These are phyloP conservation scores for Sturnira hondurensis DNA, from an alignment of 2,113 vertebrate genomes.

Conservation along the genomic window DNA sequence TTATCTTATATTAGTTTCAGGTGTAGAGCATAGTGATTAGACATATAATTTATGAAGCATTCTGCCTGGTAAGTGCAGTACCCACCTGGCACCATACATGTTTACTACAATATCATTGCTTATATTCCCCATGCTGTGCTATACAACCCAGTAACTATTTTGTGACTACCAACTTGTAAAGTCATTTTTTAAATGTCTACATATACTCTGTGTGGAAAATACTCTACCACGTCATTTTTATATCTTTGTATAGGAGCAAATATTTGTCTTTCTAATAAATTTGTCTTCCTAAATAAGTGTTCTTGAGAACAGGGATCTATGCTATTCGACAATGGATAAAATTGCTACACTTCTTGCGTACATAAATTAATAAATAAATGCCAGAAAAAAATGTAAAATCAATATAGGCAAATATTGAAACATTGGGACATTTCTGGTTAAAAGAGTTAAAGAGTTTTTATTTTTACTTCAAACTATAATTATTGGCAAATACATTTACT, in stretches of 20 bases:
- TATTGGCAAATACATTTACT: not conserved
- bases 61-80: not conserved
- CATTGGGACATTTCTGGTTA: not conserved
- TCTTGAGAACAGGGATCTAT: not conserved
- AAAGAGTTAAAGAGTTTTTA: not conserved
- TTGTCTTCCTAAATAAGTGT: not conserved
- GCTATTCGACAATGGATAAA: not conserved
- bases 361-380: not conserved
- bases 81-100: not conserved
- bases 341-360: not conserved
- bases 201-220: not conserved
- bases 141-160: not conserved
- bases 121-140: not conserved
- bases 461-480: not conserved
- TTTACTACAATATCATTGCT: not conserved
- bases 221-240: not conserved
- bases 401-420: not conserved
- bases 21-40: not conserved
- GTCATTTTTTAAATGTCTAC: not conserved
- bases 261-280: not conserved
- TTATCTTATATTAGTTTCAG: not conserved
- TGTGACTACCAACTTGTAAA: not conserved
- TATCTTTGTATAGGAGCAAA: not conserved
- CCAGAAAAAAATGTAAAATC: slow-evolving; percentile 12
- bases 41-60: not conserved